Conservation (phyloP, 2,888 invertebrate genomes). For the Hydraecia micacea region DNA sequence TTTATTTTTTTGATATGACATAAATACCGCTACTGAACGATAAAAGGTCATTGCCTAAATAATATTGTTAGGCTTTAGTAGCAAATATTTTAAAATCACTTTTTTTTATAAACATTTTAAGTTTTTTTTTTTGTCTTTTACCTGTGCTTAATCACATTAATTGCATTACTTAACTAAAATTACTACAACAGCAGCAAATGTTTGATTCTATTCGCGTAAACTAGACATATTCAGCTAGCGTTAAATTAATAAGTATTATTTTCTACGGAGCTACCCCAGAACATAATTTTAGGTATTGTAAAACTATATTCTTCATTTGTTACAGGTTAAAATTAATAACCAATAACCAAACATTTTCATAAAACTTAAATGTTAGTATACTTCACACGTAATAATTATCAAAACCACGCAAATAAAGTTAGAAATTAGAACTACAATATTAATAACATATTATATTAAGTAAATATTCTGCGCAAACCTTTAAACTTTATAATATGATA, state of each 20-base stretch:
- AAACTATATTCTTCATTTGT: background rate
- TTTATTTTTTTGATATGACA: constrained; percentile 80
- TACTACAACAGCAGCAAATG: constrained; percentile 80
- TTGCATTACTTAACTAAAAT: constrained; percentile 80
- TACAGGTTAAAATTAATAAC: constrained; percentile 15
- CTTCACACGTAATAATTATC: constrained; percentile 36
- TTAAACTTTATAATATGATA: background rate
- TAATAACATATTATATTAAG: constrained; percentile 13
- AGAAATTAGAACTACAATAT: constrained; percentile 29
- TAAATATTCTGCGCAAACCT: constrained; percentile 22
- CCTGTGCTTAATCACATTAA: constrained; percentile 79
- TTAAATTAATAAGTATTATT: constrained; percentile 56
- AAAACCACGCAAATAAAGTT: constrained; percentile 19
- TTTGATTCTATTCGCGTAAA: constrained; percentile 65
- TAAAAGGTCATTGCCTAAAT: constrained; percentile 66
- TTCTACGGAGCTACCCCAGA: constrained; percentile 7
- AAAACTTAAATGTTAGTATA: constrained; percentile 41
- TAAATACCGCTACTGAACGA: constrained; percentile 75
- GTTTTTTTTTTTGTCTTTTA: constrained; percentile 82
- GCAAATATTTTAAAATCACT: constrained; percentile 71
- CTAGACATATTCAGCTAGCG: constrained; percentile 60
- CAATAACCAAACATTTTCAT: background rate
- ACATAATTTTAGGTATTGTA: background rate
- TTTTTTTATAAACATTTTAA: constrained; percentile 69
- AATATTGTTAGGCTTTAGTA: constrained; percentile 68